Conservation (phyloP, 2,113 vertebrate species). For the Cathartes aura region DNA sequence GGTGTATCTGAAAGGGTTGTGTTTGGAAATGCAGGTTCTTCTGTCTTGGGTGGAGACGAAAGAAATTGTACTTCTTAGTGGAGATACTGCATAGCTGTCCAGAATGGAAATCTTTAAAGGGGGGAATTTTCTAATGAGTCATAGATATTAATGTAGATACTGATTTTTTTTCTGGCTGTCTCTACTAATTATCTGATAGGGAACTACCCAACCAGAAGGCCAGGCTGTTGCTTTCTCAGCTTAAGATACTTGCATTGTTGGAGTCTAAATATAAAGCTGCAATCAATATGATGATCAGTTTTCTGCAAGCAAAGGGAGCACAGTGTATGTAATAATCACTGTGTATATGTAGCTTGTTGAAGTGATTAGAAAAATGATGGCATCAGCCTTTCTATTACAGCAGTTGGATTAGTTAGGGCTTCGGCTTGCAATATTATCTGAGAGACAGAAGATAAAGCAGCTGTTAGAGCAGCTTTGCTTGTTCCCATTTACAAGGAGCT, state of each 20-base stretch:
- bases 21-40: background rate
- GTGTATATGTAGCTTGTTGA: constrained; percentile 22
- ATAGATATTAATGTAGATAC: background rate
- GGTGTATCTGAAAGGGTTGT: background rate
- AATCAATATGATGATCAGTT: constrained; percentile 14
- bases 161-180: background rate
- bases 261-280: background rate
- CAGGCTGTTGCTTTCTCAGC: background rate
- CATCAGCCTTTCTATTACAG: constrained; percentile 39
- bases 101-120: background rate
- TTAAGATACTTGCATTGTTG: background rate
- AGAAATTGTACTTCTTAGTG: background rate
- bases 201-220: background rate
- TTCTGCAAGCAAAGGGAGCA: background rate
- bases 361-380: constrained; percentile 25
- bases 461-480: background rate
- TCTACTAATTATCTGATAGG: background rate
- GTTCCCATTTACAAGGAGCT: background rate
- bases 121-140: background rate
- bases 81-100: background rate
- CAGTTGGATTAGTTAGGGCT: constrained; percentile 25
- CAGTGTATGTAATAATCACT: background rate
- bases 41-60: background rate
- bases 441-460: constrained; percentile 9
- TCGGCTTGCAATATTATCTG: background rate